Evolutionary conservation across 92 coral and sea anemone species (phyloP), one percentile per base, ranked within the genome.

Genomic region (Anthopleura xanthogrammica): DNA sequence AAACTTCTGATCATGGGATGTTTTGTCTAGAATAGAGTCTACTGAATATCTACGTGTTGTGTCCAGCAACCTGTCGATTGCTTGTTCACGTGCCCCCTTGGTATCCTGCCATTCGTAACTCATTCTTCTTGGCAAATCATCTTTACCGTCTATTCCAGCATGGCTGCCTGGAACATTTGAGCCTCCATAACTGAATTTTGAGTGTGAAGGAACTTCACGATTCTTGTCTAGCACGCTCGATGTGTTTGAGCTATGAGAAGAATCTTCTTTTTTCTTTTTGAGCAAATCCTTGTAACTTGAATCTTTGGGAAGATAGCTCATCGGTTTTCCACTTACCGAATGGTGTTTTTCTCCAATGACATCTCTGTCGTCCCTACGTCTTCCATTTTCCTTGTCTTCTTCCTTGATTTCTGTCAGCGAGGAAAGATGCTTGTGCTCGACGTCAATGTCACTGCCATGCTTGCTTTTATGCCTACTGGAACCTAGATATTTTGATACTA

Each of bases 261-360:
- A 55, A 17, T 76, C 70, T 13, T 82, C 80, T 75, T 68, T 82
- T 12, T 60, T 73, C 74, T 46, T 57, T 57, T 74, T 54, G 23
- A 82, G 80, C 74, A 82, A 17, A 14, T 82, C 86, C n/a, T 82
- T 23, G 41, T 82, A 82, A 54, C 86, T 82, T 7, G 79, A 16
- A 9, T 76, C 60, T 12, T 52, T 70, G 12, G 86, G 73, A 7
- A 82, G 80, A 39, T 82, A 82, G 56, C 86, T 82, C 80, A 74
- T 82, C 5, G 86, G 86, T 60, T 73, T 73, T 16, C 86, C 80
- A 57, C 80, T 58, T 29, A 24, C 58, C 2, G 86, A 82, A 20
- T 82, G 86, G 40, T 82, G 86, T 68, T 75, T 82, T 20, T 57
- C 80, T 41, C 54, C 29, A 36, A 11, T 60, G 82, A 3, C 19